A percentile compares a stretch with the other conserved stretches of the same genome.
These are phyloP conservation scores for Alca torda DNA, from an alignment of 2,797 vertebrate genomes.

Conservation along the genomic window DNA sequence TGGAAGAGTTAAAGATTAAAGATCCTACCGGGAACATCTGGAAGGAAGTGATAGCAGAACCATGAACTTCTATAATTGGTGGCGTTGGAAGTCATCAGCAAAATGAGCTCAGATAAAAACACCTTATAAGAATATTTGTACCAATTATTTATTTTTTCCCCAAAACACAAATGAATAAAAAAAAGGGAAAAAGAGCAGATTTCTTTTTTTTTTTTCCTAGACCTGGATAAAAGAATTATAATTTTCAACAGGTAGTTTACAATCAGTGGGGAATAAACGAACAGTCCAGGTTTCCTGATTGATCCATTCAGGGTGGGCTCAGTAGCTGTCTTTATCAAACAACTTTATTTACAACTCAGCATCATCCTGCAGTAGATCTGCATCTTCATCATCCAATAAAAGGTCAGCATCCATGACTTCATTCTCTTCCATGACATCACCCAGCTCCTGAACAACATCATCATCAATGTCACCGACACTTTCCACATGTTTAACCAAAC, in stretches of 20 bases:
- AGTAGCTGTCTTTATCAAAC: constrained; percentile 46
- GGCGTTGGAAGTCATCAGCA: constrained; percentile 33
- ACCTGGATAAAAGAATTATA: constrained; percentile 71
- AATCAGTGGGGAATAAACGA: constrained; percentile 70
- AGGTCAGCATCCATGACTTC: constrained; percentile 79
- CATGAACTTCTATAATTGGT: not conserved
- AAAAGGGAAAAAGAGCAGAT: constrained; percentile 47
- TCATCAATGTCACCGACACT: constrained; percentile 73
- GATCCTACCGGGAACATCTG: not conserved
- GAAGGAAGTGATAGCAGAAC: constrained; percentile 24
- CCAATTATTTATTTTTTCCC: constrained; percentile 74
- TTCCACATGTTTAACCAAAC: constrained; percentile 78
- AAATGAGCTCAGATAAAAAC: constrained; percentile 72
- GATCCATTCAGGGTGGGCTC: constrained; percentile 52
- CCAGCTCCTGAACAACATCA: constrained; percentile 78
- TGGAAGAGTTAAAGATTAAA: constrained; percentile 40
- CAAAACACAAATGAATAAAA: constrained; percentile 67
- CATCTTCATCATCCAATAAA: constrained; percentile 78
- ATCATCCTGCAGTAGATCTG: constrained; percentile 78
- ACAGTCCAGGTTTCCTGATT: constrained; percentile 69
- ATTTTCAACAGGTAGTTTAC: constrained; percentile 79
- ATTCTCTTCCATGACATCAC: constrained; percentile 78
- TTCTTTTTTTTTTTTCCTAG: constrained; percentile 8
- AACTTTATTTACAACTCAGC: constrained; percentile 76
- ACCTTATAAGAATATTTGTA: constrained; percentile 74